phyloP scores from a whole-genome alignment of 1,140 invertebrate genomes.

The Branchinecta lynchi region DNA sequence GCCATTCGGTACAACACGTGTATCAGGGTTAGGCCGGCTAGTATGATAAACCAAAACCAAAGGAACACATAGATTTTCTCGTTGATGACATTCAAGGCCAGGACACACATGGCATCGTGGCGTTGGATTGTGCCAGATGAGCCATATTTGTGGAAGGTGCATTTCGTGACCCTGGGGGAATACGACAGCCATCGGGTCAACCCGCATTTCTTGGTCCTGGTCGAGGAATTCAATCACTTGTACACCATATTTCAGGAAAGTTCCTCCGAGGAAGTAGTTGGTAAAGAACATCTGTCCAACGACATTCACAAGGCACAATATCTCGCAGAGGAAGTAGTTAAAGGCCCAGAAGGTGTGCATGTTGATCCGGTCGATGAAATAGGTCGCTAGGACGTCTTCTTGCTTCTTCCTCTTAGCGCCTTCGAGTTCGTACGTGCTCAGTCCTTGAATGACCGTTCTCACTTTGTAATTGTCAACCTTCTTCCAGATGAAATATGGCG shows the following conservation, averaged over 20 bases:
- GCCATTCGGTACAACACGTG: constrained; percentile 44
- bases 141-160: constrained; percentile 56
- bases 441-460: constrained; percentile 29
- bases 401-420: constrained; percentile 24
- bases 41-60: constrained; percentile 67
- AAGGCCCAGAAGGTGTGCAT: constrained; percentile 52
- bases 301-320: constrained; percentile 51
- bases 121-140: constrained; percentile 49
- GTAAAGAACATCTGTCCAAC: constrained; percentile 58
- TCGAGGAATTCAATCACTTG: constrained; percentile 34
- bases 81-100: constrained; percentile 68
- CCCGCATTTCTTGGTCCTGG: constrained; percentile 24
- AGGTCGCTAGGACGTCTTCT: constrained; percentile 25
- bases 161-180: constrained; percentile 57
- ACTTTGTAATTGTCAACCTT: constrained; percentile 34
- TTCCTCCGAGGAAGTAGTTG: constrained; percentile 53
- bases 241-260: constrained; percentile 51
- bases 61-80: constrained; percentile 68
- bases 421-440: constrained; percentile 27
- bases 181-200: constrained; percentile 48
- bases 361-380: constrained; percentile 37
- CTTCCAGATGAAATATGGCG: constrained; percentile 32
- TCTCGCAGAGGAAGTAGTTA: constrained; percentile 50
- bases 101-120: constrained; percentile 61
- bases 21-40: constrained; percentile 43